Conservation (phyloP, 2,888 invertebrate genomes). For the Atethmia centrago region DNA sequence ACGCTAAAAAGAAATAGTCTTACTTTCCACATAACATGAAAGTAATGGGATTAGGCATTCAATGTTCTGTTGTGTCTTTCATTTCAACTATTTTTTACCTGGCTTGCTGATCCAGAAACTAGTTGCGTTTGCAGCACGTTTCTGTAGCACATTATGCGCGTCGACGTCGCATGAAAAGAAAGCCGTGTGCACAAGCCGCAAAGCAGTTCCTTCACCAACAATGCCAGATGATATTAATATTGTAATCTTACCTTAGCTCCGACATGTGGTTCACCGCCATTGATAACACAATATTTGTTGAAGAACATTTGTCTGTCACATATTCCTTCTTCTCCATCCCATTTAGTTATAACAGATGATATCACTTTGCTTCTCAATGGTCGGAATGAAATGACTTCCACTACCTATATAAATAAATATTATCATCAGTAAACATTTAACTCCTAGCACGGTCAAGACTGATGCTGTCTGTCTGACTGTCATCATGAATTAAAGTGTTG, state of each 20-base stretch:
- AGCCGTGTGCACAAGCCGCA: neutral
- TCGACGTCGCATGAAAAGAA: neutral
- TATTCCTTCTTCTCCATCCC: slow-evolving; percentile 86
- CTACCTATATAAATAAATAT: slow-evolving; percentile 77
- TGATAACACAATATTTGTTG: slow-evolving; percentile 88
- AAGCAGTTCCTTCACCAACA: neutral
- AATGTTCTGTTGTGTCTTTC: too few species aligned
- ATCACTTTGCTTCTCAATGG: slow-evolving; percentile 91
- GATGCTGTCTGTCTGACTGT: neutral
- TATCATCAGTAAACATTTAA: slow-evolving; percentile 4
- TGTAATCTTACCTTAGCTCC: slow-evolving; percentile 90
- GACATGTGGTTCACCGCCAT: slow-evolving; percentile 88
- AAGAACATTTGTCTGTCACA: slow-evolving; percentile 92
- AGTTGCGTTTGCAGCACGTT: neutral
- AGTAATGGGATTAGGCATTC: neutral
- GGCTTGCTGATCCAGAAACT: too few species aligned
- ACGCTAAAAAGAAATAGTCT: slow-evolving; percentile 3
- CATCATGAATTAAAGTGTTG: neutral
- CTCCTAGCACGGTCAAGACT: neutral
- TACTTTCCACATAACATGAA: neutral
- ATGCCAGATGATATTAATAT: neutral
- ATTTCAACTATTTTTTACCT: neutral
- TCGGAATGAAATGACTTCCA: slow-evolving; percentile 91
- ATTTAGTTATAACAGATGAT: slow-evolving; percentile 86
- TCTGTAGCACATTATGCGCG: neutral